Conservation (phyloP, 2,113 vertebrate genomes). For the Xenopus laevis region DNA sequence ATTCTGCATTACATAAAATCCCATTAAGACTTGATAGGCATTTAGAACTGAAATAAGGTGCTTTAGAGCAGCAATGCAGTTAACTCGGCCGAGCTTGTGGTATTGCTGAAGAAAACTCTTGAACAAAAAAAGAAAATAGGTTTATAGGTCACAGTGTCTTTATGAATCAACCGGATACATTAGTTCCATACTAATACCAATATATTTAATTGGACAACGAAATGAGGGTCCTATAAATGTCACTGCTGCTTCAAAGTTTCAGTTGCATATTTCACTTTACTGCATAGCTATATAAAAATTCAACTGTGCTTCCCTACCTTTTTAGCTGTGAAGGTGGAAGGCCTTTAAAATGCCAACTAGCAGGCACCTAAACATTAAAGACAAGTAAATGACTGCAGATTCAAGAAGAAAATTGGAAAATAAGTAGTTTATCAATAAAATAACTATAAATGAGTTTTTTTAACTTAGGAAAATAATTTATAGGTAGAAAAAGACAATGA, state of each 20-base stretch:
- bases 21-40: constrained; percentile 57
- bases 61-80: constrained; percentile 30
- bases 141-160: neutral
- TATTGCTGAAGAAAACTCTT: constrained; percentile 1
- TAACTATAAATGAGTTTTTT: constrained; percentile 43
- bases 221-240: neutral
- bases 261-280: constrained; percentile 31
- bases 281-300: constrained; percentile 26
- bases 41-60: constrained; percentile 35
- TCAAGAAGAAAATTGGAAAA: neutral
- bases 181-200: neutral
- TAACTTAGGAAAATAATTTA: constrained; percentile 49
- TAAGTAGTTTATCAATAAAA: constrained; percentile 50
- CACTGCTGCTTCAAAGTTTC: neutral
- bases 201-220: too few species aligned
- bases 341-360: constrained; percentile 5
- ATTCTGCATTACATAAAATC: constrained; percentile 50
- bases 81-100: neutral
- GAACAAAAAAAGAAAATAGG: too few species aligned
- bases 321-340: neutral
- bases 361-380: neutral
- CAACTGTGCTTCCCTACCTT: neutral
- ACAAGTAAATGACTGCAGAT: too few species aligned
- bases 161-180: neutral
- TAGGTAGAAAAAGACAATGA: constrained; percentile 56